Evolutionary conservation across 2,113 vertebrate species (phyloP).

Genomic region (Tapirus terrestris): DNA sequence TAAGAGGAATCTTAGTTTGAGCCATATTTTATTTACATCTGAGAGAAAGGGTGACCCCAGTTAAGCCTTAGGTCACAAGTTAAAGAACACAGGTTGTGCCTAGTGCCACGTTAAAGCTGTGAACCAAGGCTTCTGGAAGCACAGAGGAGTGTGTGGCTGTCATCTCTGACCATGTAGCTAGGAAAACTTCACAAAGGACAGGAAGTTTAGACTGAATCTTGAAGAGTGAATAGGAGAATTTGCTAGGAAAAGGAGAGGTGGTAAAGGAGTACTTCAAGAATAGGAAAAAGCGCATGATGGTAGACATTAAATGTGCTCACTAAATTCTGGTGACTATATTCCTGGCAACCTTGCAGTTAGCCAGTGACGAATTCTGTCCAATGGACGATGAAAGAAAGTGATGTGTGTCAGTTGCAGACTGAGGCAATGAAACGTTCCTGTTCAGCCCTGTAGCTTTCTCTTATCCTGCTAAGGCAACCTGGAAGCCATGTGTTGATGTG

Average conservation of each 20-base stretch:
- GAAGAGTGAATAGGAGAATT: background rate
- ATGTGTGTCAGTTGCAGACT: background rate
- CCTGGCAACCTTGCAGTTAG: background rate
- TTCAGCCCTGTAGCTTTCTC: background rate
- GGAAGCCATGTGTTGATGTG: background rate
- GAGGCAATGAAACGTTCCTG: background rate
- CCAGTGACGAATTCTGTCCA: background rate
- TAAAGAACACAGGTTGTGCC: background rate
- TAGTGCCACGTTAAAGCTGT: background rate
- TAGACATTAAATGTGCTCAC: background rate
- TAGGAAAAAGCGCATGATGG: background rate
- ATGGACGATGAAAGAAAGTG: background rate
- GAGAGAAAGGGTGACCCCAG: background rate
- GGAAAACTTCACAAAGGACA: background rate
- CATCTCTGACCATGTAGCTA: background rate
- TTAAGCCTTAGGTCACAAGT: background rate
- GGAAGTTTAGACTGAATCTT: background rate
- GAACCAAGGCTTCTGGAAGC: background rate
- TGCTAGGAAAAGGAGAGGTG: background rate
- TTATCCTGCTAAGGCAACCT: background rate
- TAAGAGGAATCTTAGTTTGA: background rate
- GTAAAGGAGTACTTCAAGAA: background rate
- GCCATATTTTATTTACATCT: background rate
- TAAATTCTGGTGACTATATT: background rate
- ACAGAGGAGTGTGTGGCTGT: background rate